Base-by-base conservation (phyloP, 2,888 invertebrate species). In the Tenthredo scrophulariae region DNA sequence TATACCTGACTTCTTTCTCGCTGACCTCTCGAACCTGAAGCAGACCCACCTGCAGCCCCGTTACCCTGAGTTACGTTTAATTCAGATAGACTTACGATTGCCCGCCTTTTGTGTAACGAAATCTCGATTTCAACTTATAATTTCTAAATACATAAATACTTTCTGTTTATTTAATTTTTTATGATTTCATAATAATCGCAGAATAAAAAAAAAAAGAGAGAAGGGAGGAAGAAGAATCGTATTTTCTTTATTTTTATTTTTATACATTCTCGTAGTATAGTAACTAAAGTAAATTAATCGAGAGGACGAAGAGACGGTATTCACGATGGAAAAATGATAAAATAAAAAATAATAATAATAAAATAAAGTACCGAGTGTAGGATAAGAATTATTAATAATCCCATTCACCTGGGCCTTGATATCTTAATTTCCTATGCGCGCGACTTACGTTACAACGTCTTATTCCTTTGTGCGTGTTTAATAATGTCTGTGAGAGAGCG, bases 21-120 rank as follows among this genome's bases (percentile, higher is more conserved):
- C 89, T 91, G 91, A 92, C 92, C 91, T 91, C 87, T 89, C 89
- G 90, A 91, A 91, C 91, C 92, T 90, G 90, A 90, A 91, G 91
- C 88, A 88, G 90, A 88, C 88, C 89, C 90, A 90, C 89, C 90
- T 88, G 90, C 90, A 74, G 62, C 84, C 84, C 84, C 79, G 79
- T 80, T 58, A 80, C 62, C 79, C 79, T n/a, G 62, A 58, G 37
- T 80, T 80, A 43, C 26, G 54, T 54, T 33, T 10, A 79, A 79
- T 79, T 33, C 54, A 58, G 6, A 22, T 50, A 13, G 54, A 79
- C 37, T 40, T 22, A 62, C 79, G 50, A 43, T 77, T 33, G 18
- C 77, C 43, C 9, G 46, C n/a, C 26, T 40, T 43, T 43, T 43
- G 22, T 22, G 43, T 10, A 72, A 13, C 1, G 1, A 18, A 43